These are phyloP conservation scores for Meriones psammophilus DNA, from an alignment of 2,797 vertebrate genomes.

Conservation along the genomic window DNA sequence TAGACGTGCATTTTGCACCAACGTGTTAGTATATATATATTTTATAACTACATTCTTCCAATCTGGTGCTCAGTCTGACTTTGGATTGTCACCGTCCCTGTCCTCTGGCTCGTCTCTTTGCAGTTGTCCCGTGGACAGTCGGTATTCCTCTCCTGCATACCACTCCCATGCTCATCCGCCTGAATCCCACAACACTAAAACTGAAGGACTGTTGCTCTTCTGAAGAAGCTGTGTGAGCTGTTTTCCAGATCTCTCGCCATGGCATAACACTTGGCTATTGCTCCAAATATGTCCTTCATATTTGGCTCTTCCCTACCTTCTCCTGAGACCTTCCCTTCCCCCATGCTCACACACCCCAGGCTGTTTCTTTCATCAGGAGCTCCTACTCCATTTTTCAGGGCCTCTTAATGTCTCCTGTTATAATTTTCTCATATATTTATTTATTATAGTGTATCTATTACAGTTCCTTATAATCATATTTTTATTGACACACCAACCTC, in stretches of 20 bases:
- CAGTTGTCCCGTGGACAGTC: too few species aligned
- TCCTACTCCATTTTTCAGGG: neutral
- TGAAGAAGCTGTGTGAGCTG: neutral
- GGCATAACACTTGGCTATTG: neutral
- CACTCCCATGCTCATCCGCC: neutral
- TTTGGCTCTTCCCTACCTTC: neutral
- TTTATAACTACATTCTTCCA: neutral
- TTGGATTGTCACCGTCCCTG: neutral
- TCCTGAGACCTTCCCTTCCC: neutral
- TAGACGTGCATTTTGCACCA: neutral
- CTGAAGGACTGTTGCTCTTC: neutral
- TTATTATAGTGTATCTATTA: neutral
- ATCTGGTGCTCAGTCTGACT: neutral
- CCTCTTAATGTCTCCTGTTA: neutral
- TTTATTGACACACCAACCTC: neutral
- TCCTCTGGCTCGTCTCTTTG: neutral
- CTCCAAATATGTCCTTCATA: neutral
- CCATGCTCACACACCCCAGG: neutral
- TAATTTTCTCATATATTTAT: neutral
- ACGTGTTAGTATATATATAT: neutral
- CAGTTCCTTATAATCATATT: neutral
- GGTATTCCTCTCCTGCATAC: neutral
- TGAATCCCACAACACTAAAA: slow-evolving; percentile 7
- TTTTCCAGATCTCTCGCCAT: neutral
- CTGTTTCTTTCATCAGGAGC: neutral